phyloP scores from a whole-genome alignment of 2,113 vertebrate genomes.

The Cottus gobio region DNA sequence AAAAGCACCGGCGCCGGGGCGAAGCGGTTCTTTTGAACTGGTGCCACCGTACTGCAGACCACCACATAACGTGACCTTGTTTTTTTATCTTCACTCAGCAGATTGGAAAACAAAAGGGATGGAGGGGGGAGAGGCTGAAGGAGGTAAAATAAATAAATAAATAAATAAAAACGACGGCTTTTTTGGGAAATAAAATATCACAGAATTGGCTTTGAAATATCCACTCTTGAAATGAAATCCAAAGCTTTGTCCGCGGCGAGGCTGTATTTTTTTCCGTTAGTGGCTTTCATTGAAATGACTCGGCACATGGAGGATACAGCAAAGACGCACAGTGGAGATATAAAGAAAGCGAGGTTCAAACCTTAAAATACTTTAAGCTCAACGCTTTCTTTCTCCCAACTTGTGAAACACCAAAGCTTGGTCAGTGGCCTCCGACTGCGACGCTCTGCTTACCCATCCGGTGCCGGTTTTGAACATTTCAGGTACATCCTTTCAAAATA shows the following conservation, averaged over 20 bases:
- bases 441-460: too few relatives aligned
- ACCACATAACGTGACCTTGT: constrained; percentile 52
- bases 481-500: neutral
- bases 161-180: neutral
- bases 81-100: constrained; percentile 68
- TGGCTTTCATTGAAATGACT: constrained; percentile 45
- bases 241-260: constrained; percentile 22
- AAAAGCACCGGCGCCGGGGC: constrained; percentile 9
- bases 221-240: constrained; percentile 56
- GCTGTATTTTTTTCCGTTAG: constrained; percentile 40
- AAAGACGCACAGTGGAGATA: neutral
- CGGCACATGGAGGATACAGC: constrained; percentile 31
- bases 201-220: constrained; percentile 50
- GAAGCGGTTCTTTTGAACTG: constrained; percentile 15
- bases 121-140: neutral
- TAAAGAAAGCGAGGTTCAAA: constrained; percentile 9
- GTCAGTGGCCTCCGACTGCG: neutral
- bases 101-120: constrained; percentile 52
- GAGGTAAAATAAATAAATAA: constrained; percentile 33
- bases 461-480: neutral
- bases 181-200: neutral
- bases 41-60: constrained; percentile 42
- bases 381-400: neutral
- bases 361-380: neutral
- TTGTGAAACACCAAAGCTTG: neutral